Base-by-base conservation (phyloP, 1,140 invertebrate species). In the Homarus americanus region DNA sequence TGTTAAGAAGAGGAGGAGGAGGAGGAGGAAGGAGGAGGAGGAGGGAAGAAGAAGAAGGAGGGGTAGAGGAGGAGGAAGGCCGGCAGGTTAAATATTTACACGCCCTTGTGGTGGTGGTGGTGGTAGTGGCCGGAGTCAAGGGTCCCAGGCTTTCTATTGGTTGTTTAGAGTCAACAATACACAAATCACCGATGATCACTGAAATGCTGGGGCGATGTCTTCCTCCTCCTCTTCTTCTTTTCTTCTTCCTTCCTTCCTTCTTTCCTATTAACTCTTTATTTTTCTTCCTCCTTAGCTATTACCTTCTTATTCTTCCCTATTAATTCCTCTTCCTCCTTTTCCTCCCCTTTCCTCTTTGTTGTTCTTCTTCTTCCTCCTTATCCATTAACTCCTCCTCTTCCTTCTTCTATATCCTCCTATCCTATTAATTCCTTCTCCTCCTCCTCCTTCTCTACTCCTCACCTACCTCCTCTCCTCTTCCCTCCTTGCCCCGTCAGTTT, bases 1-100 rank as follows among this genome's bases (percentile, higher is more conserved):
- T 12, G 24, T 12, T 63, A 24, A 63, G 53, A 72, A 72, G 32
- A 72, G 24, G 24, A 72, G 32, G 66, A 72, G 24, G 66, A 34
- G 7, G 66, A 72, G 24, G 24, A 72, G 32, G 66, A 72, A 72
- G 66, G 66, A 72, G 72, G 72, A 73, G 72, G 28, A 73, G 72
- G 28, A 73, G n/a, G 66, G 24, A 20, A 72, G 28, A 34, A 20
- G 72, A 5, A 28, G 36, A 38, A 73, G 7, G 36, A 73, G 72
- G 28, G 32, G 24, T 72, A 24, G 10, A 36, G 72, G 72, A 15
- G 72, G 28, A 5, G n/a, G 72, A 36, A n/a, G n/a, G 72, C 9
- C 9, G 36, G 72, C 24, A 34, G 72, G 32, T 73, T 58, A 58
- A 69, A 69, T 32, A 69, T 69, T 69, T 69, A 32, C 63, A 28